Evolutionary conservation across 2,113 vertebrate species (phyloP).

Genomic region (Percopsis transmontana): DNA sequence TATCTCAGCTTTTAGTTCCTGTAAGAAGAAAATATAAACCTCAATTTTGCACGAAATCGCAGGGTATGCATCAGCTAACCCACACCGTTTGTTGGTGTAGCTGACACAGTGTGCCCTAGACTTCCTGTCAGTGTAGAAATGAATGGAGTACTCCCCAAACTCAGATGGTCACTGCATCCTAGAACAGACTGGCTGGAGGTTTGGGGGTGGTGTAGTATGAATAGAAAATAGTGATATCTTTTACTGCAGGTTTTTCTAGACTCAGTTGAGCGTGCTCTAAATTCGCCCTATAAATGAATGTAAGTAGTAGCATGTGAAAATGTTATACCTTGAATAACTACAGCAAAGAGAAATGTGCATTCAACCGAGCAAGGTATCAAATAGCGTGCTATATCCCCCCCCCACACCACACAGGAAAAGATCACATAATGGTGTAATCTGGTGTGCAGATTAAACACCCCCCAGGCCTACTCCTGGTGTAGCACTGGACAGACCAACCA

Average conservation of each 20-base stretch:
- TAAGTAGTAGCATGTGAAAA: no score
- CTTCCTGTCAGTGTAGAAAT: constrained; percentile 40
- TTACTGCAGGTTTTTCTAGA: no score
- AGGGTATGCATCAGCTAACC: not conserved
- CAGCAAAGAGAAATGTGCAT: no score
- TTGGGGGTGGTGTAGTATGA: no score
- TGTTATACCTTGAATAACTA: no score
- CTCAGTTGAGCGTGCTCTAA: no score
- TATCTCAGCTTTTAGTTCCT: constrained; percentile 30
- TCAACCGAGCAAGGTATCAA: no score
- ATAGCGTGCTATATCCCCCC: no score
- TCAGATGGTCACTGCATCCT: constrained; percentile 19
- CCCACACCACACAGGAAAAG: constrained; percentile 4
- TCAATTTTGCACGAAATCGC: constrained; percentile 3
- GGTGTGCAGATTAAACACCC: constrained; percentile 5
- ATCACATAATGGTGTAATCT: no score
- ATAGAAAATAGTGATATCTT: no score
- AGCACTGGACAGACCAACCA: constrained; percentile 41
- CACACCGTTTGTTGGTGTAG: constrained; percentile 6
- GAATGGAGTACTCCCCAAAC: constrained; percentile 11
- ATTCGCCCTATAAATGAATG: no score
- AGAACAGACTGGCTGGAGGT: not conserved
- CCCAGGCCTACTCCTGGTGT: constrained; percentile 4
- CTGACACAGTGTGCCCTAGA: not conserved
- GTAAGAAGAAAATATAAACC: not conserved